These are phyloP conservation scores for Xestia rhomboidea DNA, from an alignment of 2,888 invertebrate species.

Conservation along the genomic window DNA sequence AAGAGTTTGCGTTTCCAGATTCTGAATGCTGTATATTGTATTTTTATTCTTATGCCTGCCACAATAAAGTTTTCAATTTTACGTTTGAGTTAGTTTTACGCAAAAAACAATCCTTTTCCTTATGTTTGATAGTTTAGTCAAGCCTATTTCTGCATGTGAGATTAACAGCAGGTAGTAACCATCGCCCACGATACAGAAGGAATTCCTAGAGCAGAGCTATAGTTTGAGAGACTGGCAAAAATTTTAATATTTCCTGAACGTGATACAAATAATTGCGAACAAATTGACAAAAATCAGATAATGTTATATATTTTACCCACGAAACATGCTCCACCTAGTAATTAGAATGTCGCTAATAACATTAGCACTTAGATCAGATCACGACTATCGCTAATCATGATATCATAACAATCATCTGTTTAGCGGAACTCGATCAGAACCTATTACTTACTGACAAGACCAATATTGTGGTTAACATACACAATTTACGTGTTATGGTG, in stretches of 20 bases:
- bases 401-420: conserved; percentile 23
- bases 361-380: conserved; percentile 43
- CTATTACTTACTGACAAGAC: conserved; percentile 26
- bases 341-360: conserved; percentile 17
- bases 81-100: background rate
- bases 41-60: too few relatives aligned
- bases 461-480: conserved; percentile 6
- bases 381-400: conserved; percentile 30
- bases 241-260: conserved; percentile 30
- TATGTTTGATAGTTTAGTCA: background rate
- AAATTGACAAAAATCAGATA: conserved; percentile 8
- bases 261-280: conserved; percentile 42
- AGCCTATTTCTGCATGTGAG: background rate
- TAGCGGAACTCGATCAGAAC: conserved; percentile 27
- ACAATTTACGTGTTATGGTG: conserved; percentile 2
- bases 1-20: background rate
- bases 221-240: background rate
- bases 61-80: background rate
- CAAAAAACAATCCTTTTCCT: background rate
- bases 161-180: background rate
- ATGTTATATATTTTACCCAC: conserved; percentile 25
- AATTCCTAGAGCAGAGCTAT: background rate
- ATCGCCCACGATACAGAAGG: background rate
- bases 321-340: conserved; percentile 4
- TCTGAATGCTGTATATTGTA: background rate